Base-by-base conservation (phyloP, 2,888 invertebrate genomes). In the Caenorhabditis virilis region DNA sequence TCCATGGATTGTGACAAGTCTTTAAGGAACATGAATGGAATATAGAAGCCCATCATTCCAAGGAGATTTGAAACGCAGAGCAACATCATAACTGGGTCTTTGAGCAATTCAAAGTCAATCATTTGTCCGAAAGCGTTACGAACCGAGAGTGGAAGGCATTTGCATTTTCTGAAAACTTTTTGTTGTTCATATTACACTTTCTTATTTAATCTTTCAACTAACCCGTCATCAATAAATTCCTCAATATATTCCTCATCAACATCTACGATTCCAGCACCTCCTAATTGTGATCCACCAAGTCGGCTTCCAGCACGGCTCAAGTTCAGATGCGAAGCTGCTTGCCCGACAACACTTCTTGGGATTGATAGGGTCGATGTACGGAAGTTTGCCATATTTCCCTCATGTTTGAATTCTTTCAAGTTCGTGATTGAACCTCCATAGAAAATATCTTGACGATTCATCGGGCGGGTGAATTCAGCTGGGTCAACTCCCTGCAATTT, bases 351-450 rank as follows among this genome's bases (percentile, higher is more conserved):
- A 18, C 69, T 56, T 49, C 57, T 60, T 42, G 76, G 76, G 39
- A 76, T 76, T 1, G 73, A 73, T 2, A 68, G 46, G 20, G 74
- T 66, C 2, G 71, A 71, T 4, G 68, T 65, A 35, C 76, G 63
- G 50, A 64, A 74, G 42, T 50, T 51, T 18, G 48, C 3, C 60
- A 70, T 63, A 50, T 62, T 67, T 49, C 65, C 63, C 47, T 82
- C 82, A n/a, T 78, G 68, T 27, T 82, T 77, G 86, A 90, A 95
- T 85, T 94, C 93, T 0, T 92, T 92, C 78, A 97, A 88, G 86
- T 95, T 92, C 64, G 90, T 88, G 23, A 97, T 91, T 45, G 94
- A 94, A 27, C 97, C 95, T 2, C 93, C 93, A 86, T 95, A 95
- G 87, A 97, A 95, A 82, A 95, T 95, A 85, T 97, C 97, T 83